Conservation (phyloP, 2,797 vertebrate species). For the Carcharodon carcharias region DNA sequence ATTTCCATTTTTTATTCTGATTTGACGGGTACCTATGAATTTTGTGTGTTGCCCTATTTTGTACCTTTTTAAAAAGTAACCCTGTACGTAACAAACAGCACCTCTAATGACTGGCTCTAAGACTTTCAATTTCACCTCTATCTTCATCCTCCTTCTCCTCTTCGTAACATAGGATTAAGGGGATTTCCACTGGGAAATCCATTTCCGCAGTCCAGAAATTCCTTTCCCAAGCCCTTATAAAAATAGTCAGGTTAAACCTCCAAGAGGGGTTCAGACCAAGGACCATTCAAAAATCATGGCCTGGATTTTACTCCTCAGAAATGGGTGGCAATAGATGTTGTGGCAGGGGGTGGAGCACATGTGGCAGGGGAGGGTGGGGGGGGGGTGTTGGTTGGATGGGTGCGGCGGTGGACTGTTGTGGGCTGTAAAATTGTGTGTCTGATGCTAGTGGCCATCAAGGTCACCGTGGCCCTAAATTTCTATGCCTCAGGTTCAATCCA, state of each 20-base stretch:
- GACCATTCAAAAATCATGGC: neutral
- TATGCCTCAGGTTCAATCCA: no score
- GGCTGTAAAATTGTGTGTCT: neutral
- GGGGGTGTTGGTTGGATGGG: no score
- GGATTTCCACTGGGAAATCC: neutral
- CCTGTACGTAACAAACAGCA: neutral
- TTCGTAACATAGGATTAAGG: neutral
- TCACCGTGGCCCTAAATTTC: no score
- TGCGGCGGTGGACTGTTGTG: no score
- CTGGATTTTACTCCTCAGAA: neutral
- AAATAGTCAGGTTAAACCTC: neutral
- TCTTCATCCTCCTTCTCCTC: neutral
- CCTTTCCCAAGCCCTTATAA: neutral
- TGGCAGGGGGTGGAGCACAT: no score
- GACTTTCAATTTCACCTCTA: neutral
- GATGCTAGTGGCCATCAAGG: no score
- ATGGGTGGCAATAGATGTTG: neutral
- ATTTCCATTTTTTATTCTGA: neutral
- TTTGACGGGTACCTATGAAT: neutral
- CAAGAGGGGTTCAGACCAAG: neutral
- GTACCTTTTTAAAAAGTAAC: no score
- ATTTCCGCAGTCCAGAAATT: neutral
- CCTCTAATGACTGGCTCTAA: neutral
- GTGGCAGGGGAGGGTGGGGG: no score
- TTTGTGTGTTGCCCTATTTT: neutral